Evolutionary conservation across 2,113 vertebrate genomes (phyloP), one percentile per base, ranked within the genome.

Genomic region (Macaca nemestrina): DNA sequence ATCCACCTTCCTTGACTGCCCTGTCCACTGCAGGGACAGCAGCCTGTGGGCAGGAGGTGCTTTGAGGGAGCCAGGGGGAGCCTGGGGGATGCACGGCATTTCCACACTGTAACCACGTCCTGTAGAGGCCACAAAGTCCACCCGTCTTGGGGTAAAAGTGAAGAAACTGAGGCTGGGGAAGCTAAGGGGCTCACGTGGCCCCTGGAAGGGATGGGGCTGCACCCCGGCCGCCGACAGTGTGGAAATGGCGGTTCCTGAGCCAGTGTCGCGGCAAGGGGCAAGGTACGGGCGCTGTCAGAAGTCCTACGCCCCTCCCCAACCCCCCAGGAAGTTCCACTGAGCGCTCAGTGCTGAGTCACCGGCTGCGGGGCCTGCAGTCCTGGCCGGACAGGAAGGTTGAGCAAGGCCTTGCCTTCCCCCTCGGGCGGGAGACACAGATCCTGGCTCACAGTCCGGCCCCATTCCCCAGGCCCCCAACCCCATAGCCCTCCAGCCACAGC

Each of bases 281-380:
- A 20, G 55, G 68, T n/a, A 43, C 5, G 23, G 16, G 20, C 14
- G 1, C 55, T 32, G 40, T 84, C 55, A 10, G 57, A 38, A 16
- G 78, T 13, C 48, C 38, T 20, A 4, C 18, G 25, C 25, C 73
- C 27, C 32, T 86, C 32, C 7, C 50, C 22, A 10, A 4, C 17
- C 5, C 18, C n/a, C 2, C 70, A 38, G 43, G 43, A 30, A 7
- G 72, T 2, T 64, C 64, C 1, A 4, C 35, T 0, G 23, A 8
- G 27, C 11, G n/a, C 45, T 25, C 20, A 10, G 35, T 84, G 95
- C 91, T 78, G 97, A 97, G 81, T 95, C 93, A 97, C 8, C 0
- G 1, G n/a, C 55, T n/a, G 79, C 5, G 8, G 30, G 45, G 25
- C 75, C 43, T 73, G 92, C 0, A 12, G 80, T 72, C 61, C 68